Conservation (phyloP, 2,797 vertebrate genomes). For the Lemur catta region DNA sequence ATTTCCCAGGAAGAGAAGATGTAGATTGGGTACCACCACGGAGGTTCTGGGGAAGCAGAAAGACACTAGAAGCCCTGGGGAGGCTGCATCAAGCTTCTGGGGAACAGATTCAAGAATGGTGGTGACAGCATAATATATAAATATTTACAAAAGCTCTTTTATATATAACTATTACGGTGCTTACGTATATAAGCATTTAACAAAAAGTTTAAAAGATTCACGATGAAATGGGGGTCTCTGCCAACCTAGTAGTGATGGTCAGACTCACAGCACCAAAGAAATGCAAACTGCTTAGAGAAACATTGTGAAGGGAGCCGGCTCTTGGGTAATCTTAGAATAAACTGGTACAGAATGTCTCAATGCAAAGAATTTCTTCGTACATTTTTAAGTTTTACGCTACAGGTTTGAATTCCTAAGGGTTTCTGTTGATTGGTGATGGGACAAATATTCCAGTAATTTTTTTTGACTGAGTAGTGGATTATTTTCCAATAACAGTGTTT, state of each 20-base stretch:
- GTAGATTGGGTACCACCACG: neutral
- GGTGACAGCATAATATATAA: neutral
- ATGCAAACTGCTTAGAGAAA: neutral
- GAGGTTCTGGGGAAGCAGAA: neutral
- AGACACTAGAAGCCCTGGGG: neutral
- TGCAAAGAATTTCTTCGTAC: neutral
- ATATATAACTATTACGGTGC: neutral
- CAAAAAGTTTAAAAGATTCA: neutral
- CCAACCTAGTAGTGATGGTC: neutral
- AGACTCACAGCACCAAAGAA: neutral
- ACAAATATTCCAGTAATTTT: neutral
- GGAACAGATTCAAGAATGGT: neutral
- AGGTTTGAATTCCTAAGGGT: neutral
- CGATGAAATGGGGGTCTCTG: neutral
- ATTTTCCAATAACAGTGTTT: neutral
- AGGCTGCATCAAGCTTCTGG: neutral
- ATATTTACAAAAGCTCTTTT: neutral
- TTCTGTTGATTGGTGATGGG: neutral
- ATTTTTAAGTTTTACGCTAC: neutral
- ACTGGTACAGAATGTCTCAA: neutral
- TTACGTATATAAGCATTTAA: neutral
- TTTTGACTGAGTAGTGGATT: conserved; percentile 10
- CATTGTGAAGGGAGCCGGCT: too few relatives aligned
- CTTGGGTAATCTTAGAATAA: neutral
- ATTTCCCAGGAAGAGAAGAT: neutral